These are phyloP conservation scores for Cyclophora albipunctata DNA, from an alignment of 2,888 invertebrate genomes.

Conservation along the genomic window DNA sequence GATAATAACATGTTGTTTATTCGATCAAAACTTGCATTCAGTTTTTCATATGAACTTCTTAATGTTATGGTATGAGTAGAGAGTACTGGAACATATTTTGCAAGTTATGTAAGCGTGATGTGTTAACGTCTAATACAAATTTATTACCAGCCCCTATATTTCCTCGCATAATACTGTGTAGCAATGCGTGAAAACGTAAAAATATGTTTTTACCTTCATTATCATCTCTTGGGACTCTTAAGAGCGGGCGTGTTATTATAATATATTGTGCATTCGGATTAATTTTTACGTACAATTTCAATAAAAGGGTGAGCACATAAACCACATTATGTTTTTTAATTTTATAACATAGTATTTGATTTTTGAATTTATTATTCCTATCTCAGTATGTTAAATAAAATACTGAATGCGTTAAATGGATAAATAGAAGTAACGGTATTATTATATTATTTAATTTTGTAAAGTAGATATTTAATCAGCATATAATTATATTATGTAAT, in stretches of 20 bases:
- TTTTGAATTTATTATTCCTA: no score
- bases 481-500: no score
- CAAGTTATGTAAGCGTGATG: not conserved
- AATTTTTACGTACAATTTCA: conserved; percentile 60
- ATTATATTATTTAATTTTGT: no score
- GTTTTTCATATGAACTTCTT: conserved; percentile 20
- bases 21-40: conserved; percentile 24
- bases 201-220: conserved; percentile 63
- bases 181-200: conserved; percentile 53
- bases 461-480: no score
- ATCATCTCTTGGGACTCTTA: conserved; percentile 49
- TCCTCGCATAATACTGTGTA: conserved; percentile 26
- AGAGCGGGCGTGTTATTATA: conserved; percentile 66
- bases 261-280: conserved; percentile 65
- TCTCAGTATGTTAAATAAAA: no score
- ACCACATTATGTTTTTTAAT: no score
- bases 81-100: not conserved
- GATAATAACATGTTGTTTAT: conserved; percentile 25
- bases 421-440: no score
- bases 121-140: conserved; percentile 16
- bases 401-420: no score
- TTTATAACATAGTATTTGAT: no score
- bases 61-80: not conserved
- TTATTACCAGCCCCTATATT: conserved; percentile 19
- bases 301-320: not conserved